phyloP scores from a whole-genome alignment of 2,888 invertebrate genomes.

The Rhogogaster chlorosoma region DNA sequence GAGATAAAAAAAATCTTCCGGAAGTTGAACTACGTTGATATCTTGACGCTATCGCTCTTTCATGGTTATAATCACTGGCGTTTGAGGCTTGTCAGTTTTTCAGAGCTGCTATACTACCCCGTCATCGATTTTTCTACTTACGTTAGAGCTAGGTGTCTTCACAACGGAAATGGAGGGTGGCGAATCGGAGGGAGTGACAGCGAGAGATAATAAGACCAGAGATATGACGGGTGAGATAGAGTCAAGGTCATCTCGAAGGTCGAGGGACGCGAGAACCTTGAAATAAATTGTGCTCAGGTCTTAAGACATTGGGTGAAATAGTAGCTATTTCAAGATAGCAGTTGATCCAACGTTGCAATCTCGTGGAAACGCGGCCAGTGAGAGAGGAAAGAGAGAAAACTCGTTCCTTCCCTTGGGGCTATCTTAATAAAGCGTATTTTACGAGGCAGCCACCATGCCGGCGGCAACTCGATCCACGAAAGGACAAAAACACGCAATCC shows the following conservation, averaged over 20 bases:
- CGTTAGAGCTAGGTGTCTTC: background rate
- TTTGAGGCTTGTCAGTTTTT: background rate
- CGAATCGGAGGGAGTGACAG: background rate
- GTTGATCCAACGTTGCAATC: slow-evolving; percentile 35
- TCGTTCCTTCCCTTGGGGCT: background rate
- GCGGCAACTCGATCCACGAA: slow-evolving; percentile 27
- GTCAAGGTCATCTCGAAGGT: background rate
- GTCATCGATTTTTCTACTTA: background rate
- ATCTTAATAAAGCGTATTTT: slow-evolving; percentile 44
- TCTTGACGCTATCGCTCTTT: background rate
- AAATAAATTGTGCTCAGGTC: slow-evolving; percentile 16
- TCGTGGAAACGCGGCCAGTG: slow-evolving; percentile 26
- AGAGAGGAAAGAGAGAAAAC: slow-evolving; percentile 2
- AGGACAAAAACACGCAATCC: slow-evolving; percentile 25
- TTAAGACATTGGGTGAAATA: slow-evolving; percentile 31
- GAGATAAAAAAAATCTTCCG: background rate
- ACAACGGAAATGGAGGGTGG: background rate
- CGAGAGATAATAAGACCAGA: background rate
- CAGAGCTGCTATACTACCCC: background rate
- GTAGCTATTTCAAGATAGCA: slow-evolving; percentile 28
- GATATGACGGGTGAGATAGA: slow-evolving; percentile 1
- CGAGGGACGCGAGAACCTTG: background rate
- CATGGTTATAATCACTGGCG: background rate
- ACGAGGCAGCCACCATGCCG: slow-evolving; percentile 29
- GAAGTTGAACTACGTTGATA: background rate